Evolutionary conservation across 2,113 vertebrate genomes (phyloP).

Genomic region (Otolemur garnettii): DNA sequence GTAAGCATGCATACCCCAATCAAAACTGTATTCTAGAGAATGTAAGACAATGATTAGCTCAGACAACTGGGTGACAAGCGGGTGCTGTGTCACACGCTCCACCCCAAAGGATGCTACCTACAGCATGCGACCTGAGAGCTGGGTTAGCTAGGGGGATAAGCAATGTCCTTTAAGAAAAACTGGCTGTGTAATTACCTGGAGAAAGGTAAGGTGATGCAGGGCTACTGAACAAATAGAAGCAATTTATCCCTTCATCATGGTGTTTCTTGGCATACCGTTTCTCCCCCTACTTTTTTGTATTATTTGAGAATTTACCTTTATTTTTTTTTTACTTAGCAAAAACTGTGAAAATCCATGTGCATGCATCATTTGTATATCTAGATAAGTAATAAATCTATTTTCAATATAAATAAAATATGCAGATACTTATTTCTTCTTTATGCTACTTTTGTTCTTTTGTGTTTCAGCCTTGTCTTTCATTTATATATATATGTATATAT

Average conservation of each 20-base stretch:
- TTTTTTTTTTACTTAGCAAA: neutral
- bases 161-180: neutral
- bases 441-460: neutral
- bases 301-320: neutral
- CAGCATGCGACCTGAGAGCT: neutral
- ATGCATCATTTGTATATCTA: neutral
- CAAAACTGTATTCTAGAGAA: neutral
- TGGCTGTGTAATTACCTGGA: neutral
- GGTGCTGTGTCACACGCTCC: neutral
- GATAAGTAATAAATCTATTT: constrained; percentile 4
- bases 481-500: neutral
- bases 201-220: neutral
- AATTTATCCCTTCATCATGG: neutral
- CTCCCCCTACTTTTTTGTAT: neutral
- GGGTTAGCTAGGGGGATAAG: rapidly evolving
- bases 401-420: neutral
- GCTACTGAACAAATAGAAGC: neutral
- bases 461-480: constrained; percentile 18
- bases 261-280: neutral
- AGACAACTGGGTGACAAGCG: neutral
- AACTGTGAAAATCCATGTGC: neutral
- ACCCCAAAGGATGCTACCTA: neutral
- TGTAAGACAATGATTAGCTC: neutral
- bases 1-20: neutral
- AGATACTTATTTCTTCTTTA: neutral